Base-by-base conservation (phyloP, 1,140 invertebrate species). In the Lepidurus apus region DNA sequence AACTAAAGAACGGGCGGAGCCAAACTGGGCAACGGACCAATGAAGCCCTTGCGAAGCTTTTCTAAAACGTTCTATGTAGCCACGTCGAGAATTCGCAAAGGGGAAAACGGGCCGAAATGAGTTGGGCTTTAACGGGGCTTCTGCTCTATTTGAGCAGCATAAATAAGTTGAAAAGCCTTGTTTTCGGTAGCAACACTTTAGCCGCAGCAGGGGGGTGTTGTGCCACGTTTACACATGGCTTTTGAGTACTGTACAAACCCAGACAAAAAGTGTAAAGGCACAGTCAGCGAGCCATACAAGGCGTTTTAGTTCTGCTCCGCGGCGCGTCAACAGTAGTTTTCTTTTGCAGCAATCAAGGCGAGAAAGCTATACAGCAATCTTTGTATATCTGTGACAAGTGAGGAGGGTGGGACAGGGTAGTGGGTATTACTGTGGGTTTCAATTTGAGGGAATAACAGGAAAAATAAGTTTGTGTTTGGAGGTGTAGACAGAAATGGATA, bases 91-190 rank as follows among this genome's bases (percentile, higher is more conserved):
- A 34, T 34, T 34, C 4, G 34, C 34, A 34, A 34, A 34, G 34
- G 34, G 34, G 34, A 34, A 26, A 34, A 34, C 34, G 3, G 3
- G 34, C 34, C 34, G 34, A 34, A 34, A 34, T 34, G 34, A 34
- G 1, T 34, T 34, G 34, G 4, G 34, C 4, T 34, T 34, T 34
- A 21, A 5, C 3, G 17, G 53, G 21, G 53, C 21, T 34, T 65
- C 21, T 65, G 53, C 53, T 4, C 17, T n/a, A 21, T 65, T 65
- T 65, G 17, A 21, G 21, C 53, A 65, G 53, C n/a, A 21, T 65
- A 65, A 65, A 65, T 65, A 65, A 65, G 53, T 65, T 65, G 21
- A 65, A 17, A 65, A 21, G 53, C 53, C 53, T 65, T 65, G 53
- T 65, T 65, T 65, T 65, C 21, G 17, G 10, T 65, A 13, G 5